These are phyloP conservation scores for Drosophila navojoa DNA, from an alignment of 1,140 invertebrate genomes.

Conservation along the genomic window DNA sequence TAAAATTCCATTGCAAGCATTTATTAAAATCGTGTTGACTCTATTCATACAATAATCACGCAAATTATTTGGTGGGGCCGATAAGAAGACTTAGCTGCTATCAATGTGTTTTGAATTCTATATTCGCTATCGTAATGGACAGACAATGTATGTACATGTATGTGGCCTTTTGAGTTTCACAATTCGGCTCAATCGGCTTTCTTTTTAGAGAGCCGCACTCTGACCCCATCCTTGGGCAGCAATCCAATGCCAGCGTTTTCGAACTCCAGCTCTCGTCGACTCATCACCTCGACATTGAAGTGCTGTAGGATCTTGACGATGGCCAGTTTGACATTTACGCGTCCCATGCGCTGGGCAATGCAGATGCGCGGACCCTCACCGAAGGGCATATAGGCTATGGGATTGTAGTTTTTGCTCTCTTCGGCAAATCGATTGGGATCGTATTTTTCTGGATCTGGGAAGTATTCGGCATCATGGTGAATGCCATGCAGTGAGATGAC, in stretches of 20 bases:
- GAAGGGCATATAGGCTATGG: slow-evolving; percentile 87
- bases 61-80: not conserved
- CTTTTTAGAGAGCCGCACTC: slow-evolving; percentile 64
- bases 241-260: slow-evolving; percentile 55
- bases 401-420: slow-evolving; percentile 78
- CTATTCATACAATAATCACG: slow-evolving; percentile 13
- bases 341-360: slow-evolving; percentile 68
- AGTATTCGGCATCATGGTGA: slow-evolving; percentile 85
- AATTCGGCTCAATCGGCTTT: slow-evolving; percentile 23
- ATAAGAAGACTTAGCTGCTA: slow-evolving; percentile 27
- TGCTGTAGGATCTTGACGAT: slow-evolving; percentile 65
- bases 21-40: slow-evolving; percentile 67
- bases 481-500: slow-evolving; percentile 83
- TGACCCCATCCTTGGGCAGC: slow-evolving; percentile 61
- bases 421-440: slow-evolving; percentile 87
- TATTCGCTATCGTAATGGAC: slow-evolving; percentile 12
- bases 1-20: slow-evolving; percentile 52
- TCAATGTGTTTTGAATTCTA: not conserved
- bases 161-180: slow-evolving; percentile 5
- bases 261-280: slow-evolving; percentile 48
- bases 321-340: slow-evolving; percentile 60
- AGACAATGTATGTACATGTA: too few relatives aligned
- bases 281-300: slow-evolving; percentile 65
- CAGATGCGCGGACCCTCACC: slow-evolving; percentile 87
- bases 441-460: slow-evolving; percentile 87